Evolutionary conservation across 2,113 vertebrate species (phyloP), one percentile per base, ranked within the genome.

Genomic region (Corythornis madagascariensis): DNA sequence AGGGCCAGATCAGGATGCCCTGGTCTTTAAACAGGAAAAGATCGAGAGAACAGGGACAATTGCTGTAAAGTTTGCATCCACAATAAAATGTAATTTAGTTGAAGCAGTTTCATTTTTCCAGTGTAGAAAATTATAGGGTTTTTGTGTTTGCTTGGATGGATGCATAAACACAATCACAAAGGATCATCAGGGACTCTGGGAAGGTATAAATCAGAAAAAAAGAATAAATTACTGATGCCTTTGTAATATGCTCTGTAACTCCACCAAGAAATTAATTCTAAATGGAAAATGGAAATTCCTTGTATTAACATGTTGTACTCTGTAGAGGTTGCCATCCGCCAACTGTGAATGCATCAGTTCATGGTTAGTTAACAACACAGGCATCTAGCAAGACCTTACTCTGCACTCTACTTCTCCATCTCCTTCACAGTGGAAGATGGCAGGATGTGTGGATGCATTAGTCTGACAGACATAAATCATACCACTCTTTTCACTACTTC

Each of bases 351-450:
- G 10, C 0, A 1, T 38, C 12, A 16, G 52, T 19, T 65, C 16
- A 50, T 0, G 0, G 45, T 4, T 26, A 40, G 24, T 14, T 65
- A 76, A 17, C 16, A 57, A 18, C 18, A 53, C 0, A 0, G 31
- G 24, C 28, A 16, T 18, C n/a, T 33, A 22, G 2, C 56, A 79
- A 31, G n/a, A 21, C 31, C 5, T 26, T 31, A 14, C 10, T 43
- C 17, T 59, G 33, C 0, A 0, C 16, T 69, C 29, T 48, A 11
- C 35, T 31, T 31, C 45, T 69, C 31, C 0, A 0, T 28, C 31
- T 17, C 28, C 21, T 31, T 80, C 47, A n/a, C 1, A 1, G 28
- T 16, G 24, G 38, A 59, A 60, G 45, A 67, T 13, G 7, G 43
- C 6, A 72, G 25, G 18, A 12, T 26, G 10, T 7, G 1, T 8